A percentile compares a stretch with the other conserved stretches of the same genome.
Conservation (phyloP, 92 coral and sea anemone genomes). For the Parazoanthus atlanticus region DNA sequence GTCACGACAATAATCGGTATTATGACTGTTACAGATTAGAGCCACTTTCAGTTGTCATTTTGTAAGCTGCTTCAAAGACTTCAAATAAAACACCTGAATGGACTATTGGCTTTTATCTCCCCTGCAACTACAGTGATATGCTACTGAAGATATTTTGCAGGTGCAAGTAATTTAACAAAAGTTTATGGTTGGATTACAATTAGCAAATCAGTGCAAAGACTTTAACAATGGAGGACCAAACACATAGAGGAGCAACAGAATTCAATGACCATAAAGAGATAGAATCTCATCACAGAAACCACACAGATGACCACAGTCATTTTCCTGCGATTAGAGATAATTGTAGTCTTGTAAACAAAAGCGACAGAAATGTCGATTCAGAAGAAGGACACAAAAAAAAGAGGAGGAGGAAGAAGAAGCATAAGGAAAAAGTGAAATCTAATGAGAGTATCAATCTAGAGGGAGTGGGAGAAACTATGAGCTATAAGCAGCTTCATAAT, state of each 20-base stretch:
- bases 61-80: not conserved
- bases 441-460: slow-evolving; percentile 17
- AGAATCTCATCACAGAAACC: not conserved
- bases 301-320: not conserved
- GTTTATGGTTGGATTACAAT: not conserved
- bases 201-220: not conserved
- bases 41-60: not conserved
- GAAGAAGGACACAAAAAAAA: slow-evolving; percentile 59
- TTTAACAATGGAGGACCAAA: slow-evolving; percentile 23
- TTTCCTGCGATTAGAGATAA: slow-evolving; percentile 2
- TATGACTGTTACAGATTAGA: not conserved
- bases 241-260: not conserved
- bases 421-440: slow-evolving; percentile 26
- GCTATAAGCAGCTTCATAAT: slow-evolving; percentile 20
- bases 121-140: not conserved
- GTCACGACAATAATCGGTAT: not conserved
- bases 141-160: not conserved
- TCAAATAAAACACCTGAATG: not conserved
- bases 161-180: not conserved
- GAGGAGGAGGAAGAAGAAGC: slow-evolving; percentile 30
- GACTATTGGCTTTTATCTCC: not conserved
- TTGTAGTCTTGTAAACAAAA: slow-evolving; percentile 3
- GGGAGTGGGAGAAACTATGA: slow-evolving; percentile 17
- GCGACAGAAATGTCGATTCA: slow-evolving; percentile 28
- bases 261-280: not conserved